phyloP scores from a whole-genome alignment of 2,888 invertebrate species.

The Leucozona laternaria region DNA sequence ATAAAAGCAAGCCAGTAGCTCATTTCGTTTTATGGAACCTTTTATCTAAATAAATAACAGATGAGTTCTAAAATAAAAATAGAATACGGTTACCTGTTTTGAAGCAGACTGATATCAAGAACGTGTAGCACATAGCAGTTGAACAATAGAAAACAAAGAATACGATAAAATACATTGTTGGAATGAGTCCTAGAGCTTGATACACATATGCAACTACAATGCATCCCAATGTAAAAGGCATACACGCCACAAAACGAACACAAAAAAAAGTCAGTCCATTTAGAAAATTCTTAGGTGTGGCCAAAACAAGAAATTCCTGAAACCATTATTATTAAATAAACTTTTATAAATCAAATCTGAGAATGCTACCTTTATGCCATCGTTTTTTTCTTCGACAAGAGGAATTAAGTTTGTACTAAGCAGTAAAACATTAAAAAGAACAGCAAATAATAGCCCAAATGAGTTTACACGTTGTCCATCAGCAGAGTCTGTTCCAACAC shows the following conservation, averaged over 20 bases:
- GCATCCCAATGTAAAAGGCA: slow-evolving; percentile 76
- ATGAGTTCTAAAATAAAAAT: too few species aligned
- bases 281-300: slow-evolving; percentile 81
- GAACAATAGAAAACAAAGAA: slow-evolving; percentile 80
- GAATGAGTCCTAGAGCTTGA: slow-evolving; percentile 78
- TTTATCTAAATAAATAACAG: too few species aligned
- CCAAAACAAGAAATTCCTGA: slow-evolving; percentile 81
- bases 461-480: slow-evolving; percentile 78
- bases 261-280: slow-evolving; percentile 82
- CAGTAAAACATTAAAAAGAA: slow-evolving; percentile 79
- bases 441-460: slow-evolving; percentile 79
- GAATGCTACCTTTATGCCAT: slow-evolving; percentile 85
- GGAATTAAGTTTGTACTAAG: slow-evolving; percentile 84
- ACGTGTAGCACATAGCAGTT: slow-evolving; percentile 81
- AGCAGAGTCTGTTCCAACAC: slow-evolving; percentile 74
- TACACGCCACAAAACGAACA: slow-evolving; percentile 79
- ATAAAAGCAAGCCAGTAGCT: too few species aligned
- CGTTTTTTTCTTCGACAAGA: slow-evolving; percentile 86
- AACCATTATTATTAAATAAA: background rate
- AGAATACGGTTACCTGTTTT: slow-evolving; percentile 81
- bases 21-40: too few species aligned
- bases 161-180: slow-evolving; percentile 77
- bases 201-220: slow-evolving; percentile 77
- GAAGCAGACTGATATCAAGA: slow-evolving; percentile 82
- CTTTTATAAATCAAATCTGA: background rate